Base-by-base conservation (phyloP, 2,888 invertebrate species). In the Heliconius aoede region DNA sequence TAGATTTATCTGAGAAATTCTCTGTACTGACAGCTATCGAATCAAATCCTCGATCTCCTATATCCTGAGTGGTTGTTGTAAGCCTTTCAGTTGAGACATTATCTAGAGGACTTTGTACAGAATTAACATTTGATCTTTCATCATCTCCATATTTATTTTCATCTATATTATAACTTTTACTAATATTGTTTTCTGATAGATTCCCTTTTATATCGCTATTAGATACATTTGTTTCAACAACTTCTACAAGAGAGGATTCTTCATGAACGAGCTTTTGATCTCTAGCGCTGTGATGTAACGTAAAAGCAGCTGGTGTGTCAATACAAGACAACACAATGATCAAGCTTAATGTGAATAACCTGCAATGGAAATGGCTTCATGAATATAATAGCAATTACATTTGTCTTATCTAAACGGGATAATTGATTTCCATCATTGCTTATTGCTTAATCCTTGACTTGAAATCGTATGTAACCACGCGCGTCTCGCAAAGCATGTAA, bases 341-440 rank as follows among this genome's bases (percentile, higher is more conserved):
- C 78, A 90, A 83, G 79, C 85, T 86, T 82, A 90, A 85, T 85
- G 86, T 86, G 84, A 89, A 84, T 84, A 86, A 89, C 87, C 93
- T 93, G 92, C 75, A 92, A 92, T 79, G 79, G 72, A 84, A 74
- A 84, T 74, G 80, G 79, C 60, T 24, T 51, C 51, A 28, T 58
- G 69, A 73, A 65, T 60, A 58, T 69, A 62, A 55, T 30, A n/a
- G n/a, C 51, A 40, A 32, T 30, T 58, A 55, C 24, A 76, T 60
- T 60, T 26, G 60, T 18, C 24, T 71, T 64, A 65, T 46, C 21
- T 46, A 24, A 67, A 26, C 9, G 21, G 15, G 55, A 21, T 51
- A 60, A 67, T 67, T 64, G 30, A n/a, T 71, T 71, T 73, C n/a
- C n/a, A 58, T 40, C 55, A 24, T 32, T 58, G 46, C 24, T 18